Evolutionary conservation across 2,797 vertebrate genomes (phyloP).

Genomic region (Percopsis omiscomaycus): DNA sequence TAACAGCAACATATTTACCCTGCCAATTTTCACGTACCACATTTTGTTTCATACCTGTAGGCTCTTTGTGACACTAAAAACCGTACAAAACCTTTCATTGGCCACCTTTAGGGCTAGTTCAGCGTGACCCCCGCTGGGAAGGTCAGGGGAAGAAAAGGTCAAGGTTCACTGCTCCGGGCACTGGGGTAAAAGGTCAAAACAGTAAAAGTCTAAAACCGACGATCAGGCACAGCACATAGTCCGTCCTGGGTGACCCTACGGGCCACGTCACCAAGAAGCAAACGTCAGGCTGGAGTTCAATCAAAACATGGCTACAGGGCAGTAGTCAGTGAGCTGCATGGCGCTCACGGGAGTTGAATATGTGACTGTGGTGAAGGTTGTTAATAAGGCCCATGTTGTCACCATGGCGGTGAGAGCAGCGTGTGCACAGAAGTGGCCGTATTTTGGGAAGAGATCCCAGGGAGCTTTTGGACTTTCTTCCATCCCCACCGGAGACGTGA

Average conservation of each 20-base stretch:
- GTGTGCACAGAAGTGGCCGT: neutral
- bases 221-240: constrained; percentile 38
- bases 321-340: neutral
- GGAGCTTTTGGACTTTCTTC: constrained; percentile 21
- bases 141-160: constrained; percentile 50
- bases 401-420: neutral
- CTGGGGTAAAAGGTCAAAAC: constrained; percentile 60
- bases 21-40: neutral
- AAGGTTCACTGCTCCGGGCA: constrained; percentile 59
- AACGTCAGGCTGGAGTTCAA: constrained; percentile 49
- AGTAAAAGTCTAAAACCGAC: constrained; percentile 59
- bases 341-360: neutral
- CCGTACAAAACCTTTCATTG: constrained; percentile 13
- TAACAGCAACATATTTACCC: no score
- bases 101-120: constrained; percentile 32
- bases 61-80: neutral
- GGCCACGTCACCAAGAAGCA: constrained; percentile 47
- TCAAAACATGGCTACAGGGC: constrained; percentile 28
- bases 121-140: constrained; percentile 23
- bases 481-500: no score
- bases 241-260: constrained; percentile 14
- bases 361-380: neutral
- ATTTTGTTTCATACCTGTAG: constrained; percentile 2
- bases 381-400: neutral
- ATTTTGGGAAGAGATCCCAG: neutral